Evolutionary conservation across 1,140 invertebrate species (phyloP).

Genomic region (Melipona quadrifasciata): DNA sequence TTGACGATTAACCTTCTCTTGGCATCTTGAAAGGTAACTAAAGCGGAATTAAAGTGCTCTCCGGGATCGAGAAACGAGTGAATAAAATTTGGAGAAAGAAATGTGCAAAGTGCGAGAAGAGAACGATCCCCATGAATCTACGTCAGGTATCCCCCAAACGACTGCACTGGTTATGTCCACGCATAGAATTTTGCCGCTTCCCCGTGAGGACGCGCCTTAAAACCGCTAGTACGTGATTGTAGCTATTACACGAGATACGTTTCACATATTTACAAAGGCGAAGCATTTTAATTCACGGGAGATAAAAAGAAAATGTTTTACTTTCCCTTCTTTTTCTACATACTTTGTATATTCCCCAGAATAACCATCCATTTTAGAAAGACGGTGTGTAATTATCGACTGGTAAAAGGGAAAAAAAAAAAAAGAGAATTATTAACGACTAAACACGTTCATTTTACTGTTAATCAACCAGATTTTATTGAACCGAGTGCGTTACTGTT

Average conservation of each 20-base stretch:
- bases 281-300: constrained; percentile 53
- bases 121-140: background rate
- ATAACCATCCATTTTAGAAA: constrained; percentile 56
- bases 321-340: constrained; percentile 71
- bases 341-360: constrained; percentile 70
- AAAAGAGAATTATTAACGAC: constrained; percentile 55
- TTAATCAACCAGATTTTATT: constrained; percentile 70
- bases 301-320: constrained; percentile 44
- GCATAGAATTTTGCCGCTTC: constrained; percentile 26
- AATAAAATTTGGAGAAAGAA: background rate
- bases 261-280: constrained; percentile 62
- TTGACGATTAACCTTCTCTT: too few species aligned
- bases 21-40: too few species aligned
- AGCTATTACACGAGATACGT: constrained; percentile 63
- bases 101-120: background rate
- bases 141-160: background rate
- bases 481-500: constrained; percentile 45
- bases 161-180: constrained; percentile 37
- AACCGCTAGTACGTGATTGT: constrained; percentile 49
- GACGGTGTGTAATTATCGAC: constrained; percentile 63
- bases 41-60: too few species aligned
- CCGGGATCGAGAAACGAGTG: background rate
- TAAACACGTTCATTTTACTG: constrained; percentile 64
- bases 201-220: constrained; percentile 28
- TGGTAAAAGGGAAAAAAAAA: constrained; percentile 24